phyloP scores from a whole-genome alignment of 2,113 vertebrate genomes.

The Aleadryas rufinucha region DNA sequence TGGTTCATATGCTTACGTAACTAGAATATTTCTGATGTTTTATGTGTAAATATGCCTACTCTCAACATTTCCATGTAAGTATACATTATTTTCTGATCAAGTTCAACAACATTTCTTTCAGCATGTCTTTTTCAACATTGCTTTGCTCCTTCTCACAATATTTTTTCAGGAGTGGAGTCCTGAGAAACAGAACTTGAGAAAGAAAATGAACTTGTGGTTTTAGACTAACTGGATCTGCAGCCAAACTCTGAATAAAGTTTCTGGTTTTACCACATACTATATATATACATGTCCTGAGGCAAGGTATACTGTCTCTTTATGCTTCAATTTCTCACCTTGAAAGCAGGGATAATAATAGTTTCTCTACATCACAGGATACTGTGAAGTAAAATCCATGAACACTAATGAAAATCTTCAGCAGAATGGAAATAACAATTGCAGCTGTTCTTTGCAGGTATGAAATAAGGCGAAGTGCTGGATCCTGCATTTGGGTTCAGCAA shows the following conservation, averaged over 20 bases:
- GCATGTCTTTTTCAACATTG: neutral
- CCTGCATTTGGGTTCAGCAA: neutral
- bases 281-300: neutral
- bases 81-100: neutral
- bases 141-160: neutral
- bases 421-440: neutral
- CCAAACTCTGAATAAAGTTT: neutral
- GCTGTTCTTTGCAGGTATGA: neutral
- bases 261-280: neutral
- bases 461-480: neutral
- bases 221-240: neutral
- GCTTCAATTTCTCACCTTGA: neutral
- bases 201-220: neutral
- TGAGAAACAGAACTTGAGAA: neutral
- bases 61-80: neutral
- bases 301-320: neutral
- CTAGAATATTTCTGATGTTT: neutral
- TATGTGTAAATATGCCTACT: neutral
- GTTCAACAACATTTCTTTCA: neutral
- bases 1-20: neutral
- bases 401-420: neutral
- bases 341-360: neutral
- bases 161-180: neutral
- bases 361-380: neutral
- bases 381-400: neutral